Base-by-base conservation (phyloP, 92 coral and sea anemone species). In the Muricea muricata region DNA sequence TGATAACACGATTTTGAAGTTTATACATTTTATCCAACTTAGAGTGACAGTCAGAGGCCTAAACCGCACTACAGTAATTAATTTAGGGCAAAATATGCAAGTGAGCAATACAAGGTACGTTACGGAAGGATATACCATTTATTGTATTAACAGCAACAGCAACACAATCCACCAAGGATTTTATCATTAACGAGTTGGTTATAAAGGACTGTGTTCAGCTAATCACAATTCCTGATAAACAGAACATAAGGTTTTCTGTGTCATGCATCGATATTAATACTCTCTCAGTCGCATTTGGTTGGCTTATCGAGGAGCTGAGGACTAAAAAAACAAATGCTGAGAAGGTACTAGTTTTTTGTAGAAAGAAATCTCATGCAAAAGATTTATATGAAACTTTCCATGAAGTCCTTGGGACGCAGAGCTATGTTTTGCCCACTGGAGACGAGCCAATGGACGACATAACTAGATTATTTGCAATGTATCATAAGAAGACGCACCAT, bases 401-500 rank as follows among this genome's bases (percentile, higher is more conserved):
- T 61, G 75, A 86, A 25, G 12, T 26, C 9, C 57, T 82, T 17
- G 91, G 91, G 23, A 83, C 26, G 3, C 70, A 82, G 75, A 12
- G 85, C 13, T 87, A 90, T 76, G 55, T 7, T 15, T 32, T 60
- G 7, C 87, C 84, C 8, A 65, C 80, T 17, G 89, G 88, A 14
- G 37, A 48, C 0, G 92, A 88, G 79, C 84, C 82, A 7, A 85
- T 39, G 41, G 88, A 91, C 85, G 92, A 91, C 46, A 41, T 90
- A 12, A 73, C 45, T 4, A 11, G 92, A 37, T 73, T 89, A 3
- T 85, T 89, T 88, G 90, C 88, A 0, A 89, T 85, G 94, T 91
- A 91, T 18, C 92, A 88, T 47, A 65, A 69, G 24, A 85, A 25
- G 17, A 88, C 90, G 9, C 78, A 88, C 39, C 29, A 68, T 13